Base-by-base conservation (phyloP, 2,888 invertebrate species). In the Phalera bucephala region DNA sequence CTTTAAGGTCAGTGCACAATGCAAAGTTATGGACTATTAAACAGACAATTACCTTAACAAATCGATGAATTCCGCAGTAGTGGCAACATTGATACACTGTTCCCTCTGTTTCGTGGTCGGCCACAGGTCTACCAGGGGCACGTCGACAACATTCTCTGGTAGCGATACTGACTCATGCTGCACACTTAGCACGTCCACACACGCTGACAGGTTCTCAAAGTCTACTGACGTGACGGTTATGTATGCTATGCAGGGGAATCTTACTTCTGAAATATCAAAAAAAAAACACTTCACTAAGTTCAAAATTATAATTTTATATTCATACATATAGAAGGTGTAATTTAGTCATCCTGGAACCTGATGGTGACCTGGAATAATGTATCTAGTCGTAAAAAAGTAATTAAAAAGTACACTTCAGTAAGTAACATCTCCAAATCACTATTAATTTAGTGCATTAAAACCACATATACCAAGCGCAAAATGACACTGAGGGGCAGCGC, bases 41-140 rank as follows among this genome's bases (percentile, higher is more conserved):
- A n/a, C 6, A 35, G 14, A 4, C 11, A 30, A 12, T 27, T 19
- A 89, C 90, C 90, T 77, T 31, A 93, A 70, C 49, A 93, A 82
- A 72, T 94, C 94, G 43, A 94, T 88, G 45, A 92, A 91, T 52
- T 92, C 92, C 0, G 94, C 92, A 1, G 93, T 93, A 1, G 88
- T 81, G 0, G 89, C 74, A 28, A 92, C 84, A 67, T 93, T 91
- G 3, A 94, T 70, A 40, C 84, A 91, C 31, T 90, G 84, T 41
- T 91, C 91, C 17, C 75, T 52, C 61, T 94, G 94, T n/a, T 90
- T 83, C 10, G 78, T 88, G 0, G 93, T 93, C 0, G 93, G 93
- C 91, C 93, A 94, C 0, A 94, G 72, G 44, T 94, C 92, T 1
- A 90, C 78, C 1, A 94, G 58, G 0, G 92, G 91, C 0, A 90